Conservation (phyloP, 2,888 invertebrate genomes). For the Neoascia interrupta region DNA sequence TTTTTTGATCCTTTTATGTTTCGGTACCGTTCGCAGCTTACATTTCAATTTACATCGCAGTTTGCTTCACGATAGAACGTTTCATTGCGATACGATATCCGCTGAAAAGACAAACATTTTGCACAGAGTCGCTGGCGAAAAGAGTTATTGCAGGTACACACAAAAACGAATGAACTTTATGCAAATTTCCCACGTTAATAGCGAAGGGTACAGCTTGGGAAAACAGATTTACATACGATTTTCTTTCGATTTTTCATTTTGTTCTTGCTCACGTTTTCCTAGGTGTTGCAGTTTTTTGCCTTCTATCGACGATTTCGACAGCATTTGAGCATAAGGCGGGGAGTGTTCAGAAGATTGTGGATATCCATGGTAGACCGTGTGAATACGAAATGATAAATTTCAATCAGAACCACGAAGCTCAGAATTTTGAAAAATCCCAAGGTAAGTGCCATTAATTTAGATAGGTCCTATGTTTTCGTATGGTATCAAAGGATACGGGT, state of each 20-base stretch:
- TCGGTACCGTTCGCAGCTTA: slow-evolving; percentile 80
- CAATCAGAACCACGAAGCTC: background rate
- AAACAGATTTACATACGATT: slow-evolving; percentile 33
- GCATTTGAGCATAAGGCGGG: slow-evolving; percentile 84
- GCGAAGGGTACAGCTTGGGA: background rate
- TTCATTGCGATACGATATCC: slow-evolving; percentile 89
- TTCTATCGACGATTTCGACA: slow-evolving; percentile 83
- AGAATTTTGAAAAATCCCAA: slow-evolving; percentile 38
- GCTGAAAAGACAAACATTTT: slow-evolving; percentile 85
- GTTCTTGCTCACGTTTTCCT: background rate
- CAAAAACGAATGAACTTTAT: slow-evolving; percentile 3
- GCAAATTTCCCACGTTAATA: background rate
- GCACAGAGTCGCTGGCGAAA: slow-evolving; percentile 86
- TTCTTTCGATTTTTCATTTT: background rate
- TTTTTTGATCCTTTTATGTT: slow-evolving; percentile 6
- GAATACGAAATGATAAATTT: slow-evolving; percentile 57
- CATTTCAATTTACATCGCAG: slow-evolving; percentile 87
- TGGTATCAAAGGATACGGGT: no score
- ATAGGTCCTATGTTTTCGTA: no score
- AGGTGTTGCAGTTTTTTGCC: slow-evolving; percentile 81
- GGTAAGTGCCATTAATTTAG: slow-evolving; percentile 21
- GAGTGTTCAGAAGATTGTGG: slow-evolving; percentile 73
- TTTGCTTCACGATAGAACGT: slow-evolving; percentile 87
- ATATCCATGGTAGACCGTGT: slow-evolving; percentile 75
- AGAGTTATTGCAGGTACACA: slow-evolving; percentile 81